Percentiles rank a stretch among this genome's conserved stretches.
phyloP scores from a whole-genome alignment of 2,888 invertebrate species.

The Harpagoxenus sublaevis region DNA sequence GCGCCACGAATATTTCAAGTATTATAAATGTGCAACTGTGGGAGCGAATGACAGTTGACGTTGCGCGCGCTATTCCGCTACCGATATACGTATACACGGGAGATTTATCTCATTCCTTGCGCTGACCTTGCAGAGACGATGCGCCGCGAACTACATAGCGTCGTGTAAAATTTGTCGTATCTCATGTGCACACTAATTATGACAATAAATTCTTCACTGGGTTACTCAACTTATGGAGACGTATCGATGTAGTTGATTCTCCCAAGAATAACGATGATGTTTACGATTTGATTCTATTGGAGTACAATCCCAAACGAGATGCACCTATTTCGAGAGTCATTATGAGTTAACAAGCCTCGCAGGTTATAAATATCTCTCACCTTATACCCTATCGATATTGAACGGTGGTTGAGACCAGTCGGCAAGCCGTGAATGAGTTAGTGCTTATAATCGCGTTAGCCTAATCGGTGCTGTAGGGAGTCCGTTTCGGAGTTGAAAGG shows the following conservation, averaged over 20 bases:
- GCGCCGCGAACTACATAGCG: background rate
- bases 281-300: conserved; percentile 7
- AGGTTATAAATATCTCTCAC: conserved; percentile 59
- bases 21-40: conserved; percentile 30
- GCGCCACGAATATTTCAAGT: conserved; percentile 46
- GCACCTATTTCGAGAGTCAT: conserved; percentile 70
- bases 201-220: background rate
- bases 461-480: conserved; percentile 80
- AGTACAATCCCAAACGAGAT: conserved; percentile 11
- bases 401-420: conserved; percentile 55
- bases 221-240: background rate
- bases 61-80: conserved; percentile 23
- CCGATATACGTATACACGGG: background rate
- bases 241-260: background rate
- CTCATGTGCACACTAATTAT: background rate
- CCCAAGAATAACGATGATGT: background rate
- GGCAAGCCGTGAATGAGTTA: conserved; percentile 78
- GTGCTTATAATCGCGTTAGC: conserved; percentile 83
- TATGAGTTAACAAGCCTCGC: conserved; percentile 69
- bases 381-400: conserved; percentile 64
- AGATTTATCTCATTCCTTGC: conserved; percentile 28
- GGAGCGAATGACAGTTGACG: conserved; percentile 40
- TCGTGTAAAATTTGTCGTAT: background rate
- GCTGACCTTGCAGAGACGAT: background rate
- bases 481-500: conserved; percentile 74